Evolutionary conservation across 1,140 invertebrate genomes (phyloP).

Genomic region (Aleiodes sp.): DNA sequence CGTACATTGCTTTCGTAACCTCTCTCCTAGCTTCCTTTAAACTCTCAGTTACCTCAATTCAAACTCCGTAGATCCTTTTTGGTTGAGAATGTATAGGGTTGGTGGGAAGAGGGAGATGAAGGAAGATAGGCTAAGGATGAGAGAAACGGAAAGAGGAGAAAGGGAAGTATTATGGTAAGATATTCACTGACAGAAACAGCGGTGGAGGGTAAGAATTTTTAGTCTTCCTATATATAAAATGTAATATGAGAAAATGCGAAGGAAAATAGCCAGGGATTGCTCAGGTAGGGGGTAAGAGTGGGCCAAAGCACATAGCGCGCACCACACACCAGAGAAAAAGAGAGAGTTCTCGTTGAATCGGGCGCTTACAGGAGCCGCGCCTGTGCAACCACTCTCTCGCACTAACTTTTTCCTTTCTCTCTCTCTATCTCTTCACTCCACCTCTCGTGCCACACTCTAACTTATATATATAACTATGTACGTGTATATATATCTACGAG

Average conservation of each 20-base stretch:
- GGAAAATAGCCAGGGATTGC: conserved; percentile 37
- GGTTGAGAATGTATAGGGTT: background rate
- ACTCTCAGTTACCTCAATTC: background rate
- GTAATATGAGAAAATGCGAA: conserved; percentile 41
- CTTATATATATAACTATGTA: conserved; percentile 8
- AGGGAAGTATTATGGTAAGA: conserved; percentile 40
- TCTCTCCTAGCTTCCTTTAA: background rate
- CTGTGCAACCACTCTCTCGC: conserved; percentile 16
- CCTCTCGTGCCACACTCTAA: conserved; percentile 7
- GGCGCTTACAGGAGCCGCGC: conserved; percentile 12
- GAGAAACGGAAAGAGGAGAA: background rate
- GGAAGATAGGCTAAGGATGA: no score
- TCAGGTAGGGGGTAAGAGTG: background rate
- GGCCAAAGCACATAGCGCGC: background rate
- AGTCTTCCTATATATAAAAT: conserved; percentile 41
- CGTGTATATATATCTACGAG: conserved; percentile 31
- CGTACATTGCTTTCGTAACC: background rate
- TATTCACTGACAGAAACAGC: conserved; percentile 42
- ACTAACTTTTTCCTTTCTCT: background rate
- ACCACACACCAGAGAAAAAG: conserved; percentile 15
- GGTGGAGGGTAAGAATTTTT: conserved; percentile 35
- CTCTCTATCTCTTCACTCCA: background rate
- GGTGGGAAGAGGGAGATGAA: background rate
- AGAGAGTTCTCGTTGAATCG: conserved; percentile 19
- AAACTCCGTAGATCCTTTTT: background rate